A percentile compares a stretch with the other conserved stretches of the same genome.
phyloP scores from a whole-genome alignment of 2,113 vertebrate species.

The Sakesphorus luctuosus region DNA sequence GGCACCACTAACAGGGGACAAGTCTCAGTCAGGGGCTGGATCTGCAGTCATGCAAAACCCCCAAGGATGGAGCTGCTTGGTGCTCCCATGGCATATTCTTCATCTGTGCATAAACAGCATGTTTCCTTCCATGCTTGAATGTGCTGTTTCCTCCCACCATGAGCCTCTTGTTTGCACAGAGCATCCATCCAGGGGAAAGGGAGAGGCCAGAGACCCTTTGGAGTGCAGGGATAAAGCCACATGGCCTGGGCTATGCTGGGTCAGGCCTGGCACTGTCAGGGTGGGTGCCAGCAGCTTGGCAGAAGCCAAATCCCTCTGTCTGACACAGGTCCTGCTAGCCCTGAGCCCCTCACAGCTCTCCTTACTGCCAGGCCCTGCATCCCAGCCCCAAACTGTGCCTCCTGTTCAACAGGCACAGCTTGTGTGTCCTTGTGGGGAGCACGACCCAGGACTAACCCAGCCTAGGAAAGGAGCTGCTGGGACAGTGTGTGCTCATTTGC shows the following conservation, averaged over 20 bases:
- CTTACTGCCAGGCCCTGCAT: neutral
- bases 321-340: neutral
- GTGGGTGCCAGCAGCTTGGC: fast-evolving
- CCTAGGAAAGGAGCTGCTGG: neutral
- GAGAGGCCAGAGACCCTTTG: no score
- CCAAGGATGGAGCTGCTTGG: neutral
- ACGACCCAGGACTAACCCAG: neutral
- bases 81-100: neutral
- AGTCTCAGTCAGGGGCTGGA: fast-evolving
- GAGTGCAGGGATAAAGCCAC: neutral
- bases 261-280: neutral
- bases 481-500: neutral
- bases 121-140: neutral
- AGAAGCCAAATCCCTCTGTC: neutral
- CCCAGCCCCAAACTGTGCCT: neutral
- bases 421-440: neutral
- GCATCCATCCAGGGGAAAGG: neutral
- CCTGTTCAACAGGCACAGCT: neutral
- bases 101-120: neutral
- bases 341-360: neutral
- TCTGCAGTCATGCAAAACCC: neutral
- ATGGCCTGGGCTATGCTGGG: neutral
- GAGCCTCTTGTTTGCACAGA: neutral
- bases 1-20: neutral
- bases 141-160: neutral